phyloP scores from a whole-genome alignment of 2,113 vertebrate genomes.

The Caracal caracal region DNA sequence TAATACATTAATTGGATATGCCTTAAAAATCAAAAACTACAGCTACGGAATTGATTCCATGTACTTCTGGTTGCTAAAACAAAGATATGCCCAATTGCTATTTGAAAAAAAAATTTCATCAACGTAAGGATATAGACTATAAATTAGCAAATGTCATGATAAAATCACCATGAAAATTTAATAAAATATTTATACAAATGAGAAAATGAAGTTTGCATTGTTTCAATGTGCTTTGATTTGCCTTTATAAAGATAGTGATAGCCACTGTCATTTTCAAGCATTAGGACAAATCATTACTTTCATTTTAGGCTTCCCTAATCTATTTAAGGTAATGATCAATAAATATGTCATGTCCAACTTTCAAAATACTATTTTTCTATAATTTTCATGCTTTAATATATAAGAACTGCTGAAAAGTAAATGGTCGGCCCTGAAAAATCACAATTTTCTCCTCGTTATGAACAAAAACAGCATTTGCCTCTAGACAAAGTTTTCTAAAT shows the following conservation, averaged over 20 bases:
- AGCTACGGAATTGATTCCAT: slow-evolving; percentile 18
- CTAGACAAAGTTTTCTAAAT: slow-evolving; percentile 7
- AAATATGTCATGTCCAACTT: not conserved
- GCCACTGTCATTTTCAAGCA: not conserved
- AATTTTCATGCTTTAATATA: slow-evolving; percentile 23
- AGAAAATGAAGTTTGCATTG: not conserved
- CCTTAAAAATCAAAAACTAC: not conserved
- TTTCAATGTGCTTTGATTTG: not conserved
- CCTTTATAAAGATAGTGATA: not conserved
- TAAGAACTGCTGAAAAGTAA: not conserved
- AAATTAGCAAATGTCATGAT: not conserved
- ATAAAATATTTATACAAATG: not conserved
- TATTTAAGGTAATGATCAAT: not conserved
- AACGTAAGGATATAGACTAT: not conserved
- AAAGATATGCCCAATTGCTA: not conserved
- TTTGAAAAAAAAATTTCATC: not conserved
- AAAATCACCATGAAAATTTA: not conserved
- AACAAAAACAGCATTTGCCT: not conserved
- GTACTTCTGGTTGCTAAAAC: not conserved
- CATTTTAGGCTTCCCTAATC: not conserved
- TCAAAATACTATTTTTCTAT: not conserved
- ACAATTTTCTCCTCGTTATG: slow-evolving; percentile 37
- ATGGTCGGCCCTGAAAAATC: not conserved
- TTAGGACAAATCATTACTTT: not conserved
- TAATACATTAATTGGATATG: not conserved